phyloP scores from a whole-genome alignment of 2,797 vertebrate species.

The Dermochelys coriacea region DNA sequence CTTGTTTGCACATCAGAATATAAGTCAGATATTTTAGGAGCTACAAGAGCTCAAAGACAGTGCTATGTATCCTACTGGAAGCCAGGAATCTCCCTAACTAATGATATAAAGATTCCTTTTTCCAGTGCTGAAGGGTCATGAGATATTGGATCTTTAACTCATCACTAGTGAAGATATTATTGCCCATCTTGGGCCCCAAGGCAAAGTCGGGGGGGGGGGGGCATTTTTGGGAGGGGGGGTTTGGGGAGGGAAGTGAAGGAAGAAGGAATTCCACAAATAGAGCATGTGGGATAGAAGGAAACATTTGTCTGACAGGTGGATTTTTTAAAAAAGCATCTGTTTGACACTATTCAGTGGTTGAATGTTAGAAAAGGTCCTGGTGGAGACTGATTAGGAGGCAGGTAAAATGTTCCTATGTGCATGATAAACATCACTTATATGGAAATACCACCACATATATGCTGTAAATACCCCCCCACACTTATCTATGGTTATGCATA shows the following conservation, averaged over 20 bases:
- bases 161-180: background rate
- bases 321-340: background rate
- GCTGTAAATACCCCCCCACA: background rate
- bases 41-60: background rate
- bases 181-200: background rate
- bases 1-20: background rate
- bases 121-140: background rate
- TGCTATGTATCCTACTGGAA: accelerated
- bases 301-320: background rate
- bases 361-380: background rate
- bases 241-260: background rate
- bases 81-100: background rate
- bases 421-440: background rate
- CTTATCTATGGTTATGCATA: background rate
- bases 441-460: background rate
- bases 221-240: too few relatives aligned
- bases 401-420: background rate
- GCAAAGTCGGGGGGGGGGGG: background rate
- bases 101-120: background rate
- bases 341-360: background rate
- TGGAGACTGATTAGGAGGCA: background rate
- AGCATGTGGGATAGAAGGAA: accelerated
- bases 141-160: background rate
- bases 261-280: background rate
- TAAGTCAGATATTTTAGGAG: background rate